A percentile compares a stretch with the other conserved stretches of the same genome.
These are phyloP conservation scores for Mobula birostris DNA, from an alignment of 2,113 vertebrate species.

Conservation along the genomic window DNA sequence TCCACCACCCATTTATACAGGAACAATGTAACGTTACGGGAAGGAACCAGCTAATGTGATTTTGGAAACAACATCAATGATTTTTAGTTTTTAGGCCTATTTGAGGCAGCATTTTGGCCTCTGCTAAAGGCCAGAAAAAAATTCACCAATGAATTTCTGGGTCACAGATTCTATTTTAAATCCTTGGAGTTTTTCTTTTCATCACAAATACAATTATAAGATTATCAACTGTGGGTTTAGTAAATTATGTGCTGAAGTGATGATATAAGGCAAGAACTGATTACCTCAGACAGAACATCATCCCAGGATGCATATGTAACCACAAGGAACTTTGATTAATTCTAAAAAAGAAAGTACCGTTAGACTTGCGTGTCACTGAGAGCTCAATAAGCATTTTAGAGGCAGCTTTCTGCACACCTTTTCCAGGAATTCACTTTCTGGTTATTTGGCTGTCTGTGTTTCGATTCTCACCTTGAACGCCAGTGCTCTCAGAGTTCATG, in stretches of 20 bases:
- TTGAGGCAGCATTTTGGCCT: too few relatives aligned
- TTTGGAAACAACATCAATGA: too few relatives aligned
- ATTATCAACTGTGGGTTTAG: neutral
- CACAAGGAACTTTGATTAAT: neutral
- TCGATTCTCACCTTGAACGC: neutral
- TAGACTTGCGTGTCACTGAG: neutral
- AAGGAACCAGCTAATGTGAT: too few relatives aligned
- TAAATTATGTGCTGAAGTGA: neutral
- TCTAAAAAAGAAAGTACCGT: neutral
- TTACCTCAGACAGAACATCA: neutral
- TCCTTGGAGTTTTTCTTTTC: neutral
- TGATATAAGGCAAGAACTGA: neutral
- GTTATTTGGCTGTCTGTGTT: neutral
- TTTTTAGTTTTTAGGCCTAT: too few relatives aligned
- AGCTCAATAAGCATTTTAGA: neutral
- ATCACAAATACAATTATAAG: neutral
- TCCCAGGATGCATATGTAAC: neutral
- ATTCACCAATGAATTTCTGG: too few relatives aligned
- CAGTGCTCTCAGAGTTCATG: neutral
- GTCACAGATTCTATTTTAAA: neutral
- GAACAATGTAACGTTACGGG: too few relatives aligned
- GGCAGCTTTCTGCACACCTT: neutral
- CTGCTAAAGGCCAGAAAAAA: too few relatives aligned
- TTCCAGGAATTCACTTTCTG: slow-evolving; percentile 11
- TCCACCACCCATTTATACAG: too few relatives aligned